phyloP scores from a whole-genome alignment of 2,113 vertebrate genomes.

The Potamarius usumacintae region DNA sequence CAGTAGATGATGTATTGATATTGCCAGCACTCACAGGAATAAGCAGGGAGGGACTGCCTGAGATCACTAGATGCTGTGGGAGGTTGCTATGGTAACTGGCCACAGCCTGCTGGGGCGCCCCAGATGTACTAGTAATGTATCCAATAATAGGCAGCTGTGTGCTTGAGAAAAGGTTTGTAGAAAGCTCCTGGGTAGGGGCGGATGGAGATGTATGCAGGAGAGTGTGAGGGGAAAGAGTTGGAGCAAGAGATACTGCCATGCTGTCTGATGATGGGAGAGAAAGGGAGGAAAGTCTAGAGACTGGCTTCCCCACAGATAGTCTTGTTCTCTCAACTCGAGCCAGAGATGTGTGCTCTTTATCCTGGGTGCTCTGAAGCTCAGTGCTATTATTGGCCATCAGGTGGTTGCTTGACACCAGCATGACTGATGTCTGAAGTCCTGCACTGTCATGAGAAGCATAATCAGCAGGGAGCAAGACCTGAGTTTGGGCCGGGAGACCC shows the following conservation, averaged over 20 bases:
- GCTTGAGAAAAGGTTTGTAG: conserved; percentile 85
- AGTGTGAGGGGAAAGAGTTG: conserved; percentile 80
- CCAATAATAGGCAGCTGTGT: conserved; percentile 91
- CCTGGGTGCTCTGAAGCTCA: conserved; percentile 78
- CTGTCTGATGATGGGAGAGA: conserved; percentile 78
- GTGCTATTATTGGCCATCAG: conserved; percentile 70
- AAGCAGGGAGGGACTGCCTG: conserved; percentile 89
- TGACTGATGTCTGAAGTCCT: conserved; percentile 88
- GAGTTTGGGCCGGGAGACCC: conserved; percentile 83
- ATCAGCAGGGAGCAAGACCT: conserved; percentile 88
- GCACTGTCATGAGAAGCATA: conserved; percentile 77
- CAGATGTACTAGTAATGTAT: conserved; percentile 79
- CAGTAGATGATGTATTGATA: conserved; percentile 66
- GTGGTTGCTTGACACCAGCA: conserved; percentile 87
- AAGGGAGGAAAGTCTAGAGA: conserved; percentile 74
- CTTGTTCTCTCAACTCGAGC: conserved; percentile 83
- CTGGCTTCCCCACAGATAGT: conserved; percentile 84
- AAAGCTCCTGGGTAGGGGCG: conserved; percentile 80
- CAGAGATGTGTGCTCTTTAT: conserved; percentile 79
- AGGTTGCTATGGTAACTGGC: conserved; percentile 84
- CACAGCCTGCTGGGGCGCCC: conserved; percentile 71
- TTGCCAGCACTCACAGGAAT: conserved; percentile 82
- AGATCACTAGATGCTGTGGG: conserved; percentile 93
- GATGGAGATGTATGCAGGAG: conserved; percentile 89
- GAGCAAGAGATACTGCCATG: conserved; percentile 70